Conservation (phyloP, 2,797 vertebrate genomes). For the Xenopus petersii region DNA sequence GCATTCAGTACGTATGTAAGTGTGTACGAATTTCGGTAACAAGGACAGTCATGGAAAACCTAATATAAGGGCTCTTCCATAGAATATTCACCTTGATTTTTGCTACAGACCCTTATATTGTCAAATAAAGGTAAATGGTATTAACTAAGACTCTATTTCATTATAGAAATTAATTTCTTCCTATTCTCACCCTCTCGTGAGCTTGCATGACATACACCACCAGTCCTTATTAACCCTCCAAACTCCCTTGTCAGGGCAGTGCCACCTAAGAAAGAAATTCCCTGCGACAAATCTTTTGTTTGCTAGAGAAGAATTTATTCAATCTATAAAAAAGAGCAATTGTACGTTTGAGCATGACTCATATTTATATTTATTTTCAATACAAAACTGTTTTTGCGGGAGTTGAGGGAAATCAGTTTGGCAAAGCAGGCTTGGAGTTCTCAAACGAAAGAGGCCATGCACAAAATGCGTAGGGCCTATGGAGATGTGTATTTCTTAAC, state of each 20-base stretch:
- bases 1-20: too few relatives aligned
- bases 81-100: too few relatives aligned
- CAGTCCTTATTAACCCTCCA: conserved; percentile 27
- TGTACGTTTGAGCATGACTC: background rate
- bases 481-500: too few relatives aligned
- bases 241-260: conserved; percentile 23
- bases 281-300: conserved; percentile 7
- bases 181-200: background rate
- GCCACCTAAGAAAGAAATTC: conserved; percentile 1
- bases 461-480: too few relatives aligned
- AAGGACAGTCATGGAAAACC: too few relatives aligned
- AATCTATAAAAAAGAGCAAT: background rate
- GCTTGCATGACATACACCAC: background rate
- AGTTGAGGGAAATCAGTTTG: background rate
- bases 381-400: background rate
- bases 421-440: background rate
- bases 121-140: conserved; percentile 10
- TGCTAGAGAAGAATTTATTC: background rate
- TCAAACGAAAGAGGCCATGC: too few relatives aligned
- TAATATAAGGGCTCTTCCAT: too few relatives aligned
- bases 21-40: too few relatives aligned
- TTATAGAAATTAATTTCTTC: conserved; percentile 13
- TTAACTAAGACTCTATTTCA: background rate
- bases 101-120: too few relatives aligned
- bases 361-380: background rate